Evolutionary conservation across 2,113 vertebrate genomes (phyloP), one percentile per base, ranked within the genome.

Genomic region (Corythoichthys haematopterus): DNA sequence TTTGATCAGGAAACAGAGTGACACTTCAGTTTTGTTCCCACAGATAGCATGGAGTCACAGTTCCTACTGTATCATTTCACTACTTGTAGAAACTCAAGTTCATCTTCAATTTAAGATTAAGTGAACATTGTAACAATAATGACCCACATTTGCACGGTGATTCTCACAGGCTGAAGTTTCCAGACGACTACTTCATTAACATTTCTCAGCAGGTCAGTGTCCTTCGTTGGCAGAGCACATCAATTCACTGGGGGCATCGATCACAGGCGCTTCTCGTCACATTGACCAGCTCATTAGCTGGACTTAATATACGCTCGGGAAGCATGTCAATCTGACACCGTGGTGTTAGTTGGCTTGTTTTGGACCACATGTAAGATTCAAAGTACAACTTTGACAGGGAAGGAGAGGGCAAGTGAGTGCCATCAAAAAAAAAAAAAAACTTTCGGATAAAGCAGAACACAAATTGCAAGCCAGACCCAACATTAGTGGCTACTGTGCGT

Each of bases 201-300:
- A 87, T 74, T 83, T 85, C 81, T 86, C 77, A 13, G 80, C 68
- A 74, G 88, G 86, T 90, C 88, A 88, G 83, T 82, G 86, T 88
- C 85, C 84, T 87, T 83, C 74, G 50, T 74, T 84, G 78, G 81
- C 75, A 84, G 86, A 88, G 78, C 76, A 83, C 83, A 86, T 89
- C 82, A 88, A 88, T 86, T 86, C 83, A 84, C 80, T 59, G 76
- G 79, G 79, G 85, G 80, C 85, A 90, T 90, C 81, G 85, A 90
- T 91, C 87, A 88, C 77, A 65, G 80, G 76, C 60, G 68, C 88
- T 80, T 69, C 81, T 78, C 65, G 77, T 88, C 85, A 84, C 83
- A 87, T 77, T 88, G 88, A 89, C 85, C 84, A 83, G 84, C 87
- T 88, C 90, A 89, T 90, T 91, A 90, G 80, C 74, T 72, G 79